Conservation (phyloP, 2,888 invertebrate species). For the Diabrotica balteata region DNA sequence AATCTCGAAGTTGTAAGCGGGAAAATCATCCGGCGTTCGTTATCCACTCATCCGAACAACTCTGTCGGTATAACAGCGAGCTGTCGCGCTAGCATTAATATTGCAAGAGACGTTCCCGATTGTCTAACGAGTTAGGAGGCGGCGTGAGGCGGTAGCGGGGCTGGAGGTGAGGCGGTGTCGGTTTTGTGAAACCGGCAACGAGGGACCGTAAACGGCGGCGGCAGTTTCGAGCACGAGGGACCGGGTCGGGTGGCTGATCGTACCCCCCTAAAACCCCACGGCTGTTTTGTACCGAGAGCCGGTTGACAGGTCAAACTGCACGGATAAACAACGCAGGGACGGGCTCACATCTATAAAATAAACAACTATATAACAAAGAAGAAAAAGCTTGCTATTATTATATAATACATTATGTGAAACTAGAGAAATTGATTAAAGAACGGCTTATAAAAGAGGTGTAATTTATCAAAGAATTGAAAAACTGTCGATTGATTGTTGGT, state of each 20-base stretch:
- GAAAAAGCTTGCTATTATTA: too few species aligned
- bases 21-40: constrained; percentile 26
- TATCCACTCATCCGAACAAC: constrained; percentile 27
- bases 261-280: constrained; percentile 16
- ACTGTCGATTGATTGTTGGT: too few species aligned
- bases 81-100: constrained; percentile 55
- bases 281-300: constrained; percentile 37
- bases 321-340: constrained; percentile 37
- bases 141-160: constrained; percentile 37
- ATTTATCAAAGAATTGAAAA: too few species aligned
- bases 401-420: too few species aligned
- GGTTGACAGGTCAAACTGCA: constrained; percentile 50
- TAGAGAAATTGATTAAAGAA: too few species aligned
- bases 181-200: constrained; percentile 28
- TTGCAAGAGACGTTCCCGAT: constrained; percentile 57
- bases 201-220: constrained; percentile 25
- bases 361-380: neutral
- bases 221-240: constrained; percentile 30
- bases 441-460: too few species aligned
- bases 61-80: constrained; percentile 38
- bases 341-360: constrained; percentile 10
- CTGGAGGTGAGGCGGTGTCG: constrained; percentile 17
- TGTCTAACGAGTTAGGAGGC: constrained; percentile 55
- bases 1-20: constrained; percentile 27
- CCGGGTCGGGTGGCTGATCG: constrained; percentile 4